Evolutionary conservation across 1,140 invertebrate species (phyloP), one percentile per base, ranked within the genome.

Genomic region (Cyclina sinensis): DNA sequence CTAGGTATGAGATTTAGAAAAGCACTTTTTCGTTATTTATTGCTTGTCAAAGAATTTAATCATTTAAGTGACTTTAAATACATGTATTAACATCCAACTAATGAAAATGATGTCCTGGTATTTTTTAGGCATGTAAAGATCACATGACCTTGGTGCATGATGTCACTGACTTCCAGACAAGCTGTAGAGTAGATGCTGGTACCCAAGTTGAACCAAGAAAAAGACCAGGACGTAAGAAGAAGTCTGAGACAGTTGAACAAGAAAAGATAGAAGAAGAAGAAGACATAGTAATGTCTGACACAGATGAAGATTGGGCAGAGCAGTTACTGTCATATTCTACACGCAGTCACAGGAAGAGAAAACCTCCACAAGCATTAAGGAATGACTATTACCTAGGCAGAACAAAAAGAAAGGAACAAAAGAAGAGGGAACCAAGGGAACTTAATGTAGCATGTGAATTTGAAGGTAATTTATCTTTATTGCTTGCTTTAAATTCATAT

Each of bases 61-160:
- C n/a, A n/a, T n/a, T n/a, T n/a, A n/a, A n/a, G n/a, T n/a, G n/a
- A n/a, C n/a, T n/a, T n/a, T n/a, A n/a, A n/a, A n/a, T n/a, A n/a
- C n/a, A n/a, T n/a, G n/a, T n/a, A n/a, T n/a, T n/a, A n/a, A n/a
- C n/a, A n/a, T n/a, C n/a, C n/a, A n/a, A n/a, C n/a, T n/a, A n/a
- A n/a, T n/a, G n/a, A n/a, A n/a, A n/a, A n/a, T n/a, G n/a, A n/a
- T n/a, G n/a, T n/a, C n/a, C n/a, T n/a, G n/a, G n/a, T 57, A 57
- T 21, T 21, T 18, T 57, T 5, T 32, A 78, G n/a, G 91, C 91
- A 9, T 94, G 93, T 85, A 94, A 93, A 79, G 68, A 90, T 70
- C 94, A 94, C 74, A 93, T 94, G 93, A 83, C 90, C 57, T 30
- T 91, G 11, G 90, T 87, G 2, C 91, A 92, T 79, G 81, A 76